Conservation (phyloP, 92 coral and sea anemone genomes). For the Plumapathes pennacea region DNA sequence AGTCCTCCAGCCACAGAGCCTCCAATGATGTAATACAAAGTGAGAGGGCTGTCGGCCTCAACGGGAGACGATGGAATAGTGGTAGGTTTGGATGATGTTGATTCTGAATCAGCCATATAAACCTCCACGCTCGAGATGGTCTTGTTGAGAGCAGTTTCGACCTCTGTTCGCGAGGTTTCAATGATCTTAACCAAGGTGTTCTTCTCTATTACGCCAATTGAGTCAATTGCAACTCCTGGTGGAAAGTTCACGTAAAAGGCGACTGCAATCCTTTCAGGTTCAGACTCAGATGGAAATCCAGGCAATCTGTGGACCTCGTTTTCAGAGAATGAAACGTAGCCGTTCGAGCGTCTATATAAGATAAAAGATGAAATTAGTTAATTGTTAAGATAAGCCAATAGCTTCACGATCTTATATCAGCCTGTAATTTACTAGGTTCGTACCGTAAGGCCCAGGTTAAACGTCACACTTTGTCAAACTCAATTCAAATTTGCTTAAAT, state of each 20-base stretch:
- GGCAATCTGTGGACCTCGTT: conserved; percentile 1
- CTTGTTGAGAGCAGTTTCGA: not conserved
- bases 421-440: too few relatives aligned
- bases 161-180: not conserved
- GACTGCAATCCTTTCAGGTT: not conserved
- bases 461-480: too few relatives aligned
- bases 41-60: not conserved
- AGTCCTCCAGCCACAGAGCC: not conserved
- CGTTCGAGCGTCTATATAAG: not conserved
- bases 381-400: too few relatives aligned
- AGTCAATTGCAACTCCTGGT: not conserved
- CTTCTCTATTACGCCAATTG: not conserved
- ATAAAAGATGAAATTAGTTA: not conserved
- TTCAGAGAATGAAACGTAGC: not conserved
- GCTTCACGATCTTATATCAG: too few relatives aligned
- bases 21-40: conserved; percentile 11
- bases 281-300: not conserved
- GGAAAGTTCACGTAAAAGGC: conserved; percentile 2
- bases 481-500: too few relatives aligned
- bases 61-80: not conserved
- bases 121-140: not conserved
- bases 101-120: not conserved
- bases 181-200: not conserved
- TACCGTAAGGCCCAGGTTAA: too few relatives aligned
- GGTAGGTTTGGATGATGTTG: not conserved